Conservation (phyloP, 2,888 invertebrate genomes). For the Lymantria monacha region DNA sequence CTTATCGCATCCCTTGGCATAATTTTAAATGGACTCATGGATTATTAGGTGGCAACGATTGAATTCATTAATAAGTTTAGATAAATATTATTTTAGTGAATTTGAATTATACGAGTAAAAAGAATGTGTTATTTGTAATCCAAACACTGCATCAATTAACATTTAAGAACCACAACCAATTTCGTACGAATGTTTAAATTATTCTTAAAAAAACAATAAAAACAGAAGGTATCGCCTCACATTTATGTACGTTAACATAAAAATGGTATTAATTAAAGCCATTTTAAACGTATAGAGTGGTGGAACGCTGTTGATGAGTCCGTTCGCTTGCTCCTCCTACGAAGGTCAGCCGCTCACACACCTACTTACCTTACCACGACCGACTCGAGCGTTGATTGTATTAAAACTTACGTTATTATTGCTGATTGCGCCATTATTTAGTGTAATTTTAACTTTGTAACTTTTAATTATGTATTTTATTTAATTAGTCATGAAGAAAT, state of each 20-base stretch:
- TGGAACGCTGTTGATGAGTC: conserved; percentile 54
- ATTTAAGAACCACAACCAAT: conserved; percentile 28
- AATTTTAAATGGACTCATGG: conserved; percentile 33
- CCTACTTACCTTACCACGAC: conserved; percentile 47
- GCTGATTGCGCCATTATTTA: conserved; percentile 28
- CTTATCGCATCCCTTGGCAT: conserved; percentile 27
- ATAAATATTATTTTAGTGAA: neutral
- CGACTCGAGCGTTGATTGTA: conserved; percentile 32
- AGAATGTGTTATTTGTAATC: conserved; percentile 7
- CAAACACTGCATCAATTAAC: conserved; percentile 28
- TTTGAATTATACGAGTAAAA: neutral
- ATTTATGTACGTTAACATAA: conserved; percentile 41
- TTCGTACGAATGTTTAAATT: conserved; percentile 28
- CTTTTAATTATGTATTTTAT: conserved; percentile 2
- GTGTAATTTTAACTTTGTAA: conserved; percentile 10
- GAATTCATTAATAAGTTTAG: conserved; percentile 28
- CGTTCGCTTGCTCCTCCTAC: conserved; percentile 57
- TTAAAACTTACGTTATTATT: conserved; percentile 24
- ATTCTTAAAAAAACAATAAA: conserved; percentile 26
- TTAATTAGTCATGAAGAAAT: conserved; percentile 1
- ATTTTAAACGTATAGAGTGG: conserved; percentile 48
- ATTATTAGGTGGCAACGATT: conserved; percentile 1
- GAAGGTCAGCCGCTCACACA: conserved; percentile 67
- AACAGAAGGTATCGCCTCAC: conserved; percentile 24
- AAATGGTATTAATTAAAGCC: conserved; percentile 51